Evolutionary conservation across 1,140 invertebrate genomes (phyloP), one percentile per base, ranked within the genome.

Genomic region (Ooceraea biroi): DNA sequence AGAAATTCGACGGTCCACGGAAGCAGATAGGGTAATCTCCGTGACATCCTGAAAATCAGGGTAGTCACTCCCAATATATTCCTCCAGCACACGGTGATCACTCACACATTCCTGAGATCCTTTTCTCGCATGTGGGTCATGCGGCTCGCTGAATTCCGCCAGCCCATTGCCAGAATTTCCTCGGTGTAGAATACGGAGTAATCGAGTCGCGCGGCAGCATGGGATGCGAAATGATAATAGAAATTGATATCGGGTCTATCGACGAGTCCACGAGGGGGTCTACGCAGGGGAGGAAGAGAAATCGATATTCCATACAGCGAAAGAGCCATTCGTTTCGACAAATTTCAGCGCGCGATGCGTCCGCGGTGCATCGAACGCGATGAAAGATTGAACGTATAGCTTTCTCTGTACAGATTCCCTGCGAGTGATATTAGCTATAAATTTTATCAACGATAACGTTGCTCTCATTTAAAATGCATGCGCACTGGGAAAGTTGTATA

Each of bases 11-110:
- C 86, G 48, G 86, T 84, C 74, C 85, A 46, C 76, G 50, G 74
- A 84, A 84, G 68, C 60, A 60, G 85, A 88, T 83, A 88, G 85
- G 86, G 85, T 84, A 88, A 88, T 88, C 85, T 73, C 74, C 82
- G 72, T 69, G 86, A 88, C 85, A 69, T 80, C 52, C 66, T 66
- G 82, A 68, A 88, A 88, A 88, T 88, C 86, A 87, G 69, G 69
- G 61, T 88, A 84, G 58, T 86, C 85, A 85, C 30, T 83, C 84
- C 61, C 85, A 69, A 88, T 84, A 88, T 87, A 87, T 87, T 82
- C 68, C 77, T 82, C 30, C 25, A 30, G 57, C 44, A 22, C 44
- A 36, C 61, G 68, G 73, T 52, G 82, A 87, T 88, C 86, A 72
- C 73, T 87, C 85, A 80, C 85, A 80, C 85, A 87, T 88, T 88